Base-by-base conservation (phyloP, 2,888 invertebrate species). In the Pantelozetes paolii region DNA sequence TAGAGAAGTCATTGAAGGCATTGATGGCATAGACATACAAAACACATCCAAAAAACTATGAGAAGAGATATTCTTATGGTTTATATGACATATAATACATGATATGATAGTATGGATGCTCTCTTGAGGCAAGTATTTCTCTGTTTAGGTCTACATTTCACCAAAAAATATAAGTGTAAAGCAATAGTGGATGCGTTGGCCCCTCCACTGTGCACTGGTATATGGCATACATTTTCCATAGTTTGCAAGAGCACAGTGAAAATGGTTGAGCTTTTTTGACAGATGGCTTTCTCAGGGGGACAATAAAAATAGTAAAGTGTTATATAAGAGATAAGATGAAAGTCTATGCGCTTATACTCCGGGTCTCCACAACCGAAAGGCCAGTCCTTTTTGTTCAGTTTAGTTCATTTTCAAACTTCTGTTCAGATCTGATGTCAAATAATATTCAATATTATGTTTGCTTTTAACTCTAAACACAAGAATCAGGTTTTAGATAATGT, bases 321-420 rank as follows among this genome's bases (percentile, higher is more conserved):
- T 67, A 67, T 40, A 67, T 67, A 67, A 67, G 67, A 67, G 67
- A 67, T 67, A 67, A 67, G 62, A 62, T 62, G 62, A 54, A 54
- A 54, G 54, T 54, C 23, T 54, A 26, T 54, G 50, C 50, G 20
- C 2, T 18, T 50, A 50, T 50, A 6, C 2, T 6, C 1, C 1
- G 18, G 20, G n/a, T 50, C 6, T 50, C n/a, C n/a, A n/a, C n/a
- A n/a, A n/a, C n/a, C n/a, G n/a, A n/a, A n/a, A n/a, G n/a, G n/a
- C n/a, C n/a, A n/a, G 36, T 11, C 5, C 36, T 36, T 11, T 36
- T 36, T 20, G 5, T 6, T 50, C 20, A 26, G 8, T 54, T 54
- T 50, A 9, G 54, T 20, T 54, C 54, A 54, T 20, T 20, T 20
- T 8, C 23, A 23, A 54, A 54, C 23, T 54, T 54, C 54, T 54